Base-by-base conservation (phyloP, 1,140 invertebrate species). In the Yoshiicerus persimilis region DNA sequence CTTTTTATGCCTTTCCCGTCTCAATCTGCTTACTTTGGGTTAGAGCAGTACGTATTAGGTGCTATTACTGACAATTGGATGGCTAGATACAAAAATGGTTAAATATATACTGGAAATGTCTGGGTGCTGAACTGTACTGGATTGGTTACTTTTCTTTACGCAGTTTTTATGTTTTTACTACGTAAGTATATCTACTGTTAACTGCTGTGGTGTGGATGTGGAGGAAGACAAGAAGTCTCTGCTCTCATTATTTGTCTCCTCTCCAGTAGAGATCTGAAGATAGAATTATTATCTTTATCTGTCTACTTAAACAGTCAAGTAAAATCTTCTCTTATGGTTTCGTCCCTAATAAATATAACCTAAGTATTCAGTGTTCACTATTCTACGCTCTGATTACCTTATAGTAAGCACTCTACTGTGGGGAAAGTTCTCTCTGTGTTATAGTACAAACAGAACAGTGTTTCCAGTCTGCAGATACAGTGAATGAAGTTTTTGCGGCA, bases 251-350 rank as follows among this genome's bases (percentile, higher is more conserved):
- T 70, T 70, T 70, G 66, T 30, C 25, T 70, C 25, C 4, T 20
- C 23, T 4, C 32, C 38, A 13, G 34, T 80, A 16, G 32, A 80
- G 75, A 80, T 80, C 32, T 20, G 75, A 80, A 80, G 75, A 80
- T 80, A 80, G 75, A 80, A 80, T 80, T 80, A 80, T 80, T 80
- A 34, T 36, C 64, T 70, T 30, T 27, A 70, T 70, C 64, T 70
- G 23, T 27, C 64, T 70, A 30, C 47, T 56, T n/a, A 56, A 56
- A 47, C 11, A 47, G 41, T 2, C 13, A 11, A 47, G 41, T 47
- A 47, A 47, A 56, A 56, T 56, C 16, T n/a, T 56, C 47, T 56
- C 16, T n/a, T 56, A 16, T 56, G 3, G 20, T 16, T 6, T 4
- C n/a, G 47, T n/a, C 47, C 8, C 41, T 47, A n/a, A n/a, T n/a